A percentile compares a stretch with the other conserved stretches of the same genome.
These are phyloP conservation scores for Gortyna flavago DNA, from an alignment of 2,888 invertebrate species.

Conservation along the genomic window DNA sequence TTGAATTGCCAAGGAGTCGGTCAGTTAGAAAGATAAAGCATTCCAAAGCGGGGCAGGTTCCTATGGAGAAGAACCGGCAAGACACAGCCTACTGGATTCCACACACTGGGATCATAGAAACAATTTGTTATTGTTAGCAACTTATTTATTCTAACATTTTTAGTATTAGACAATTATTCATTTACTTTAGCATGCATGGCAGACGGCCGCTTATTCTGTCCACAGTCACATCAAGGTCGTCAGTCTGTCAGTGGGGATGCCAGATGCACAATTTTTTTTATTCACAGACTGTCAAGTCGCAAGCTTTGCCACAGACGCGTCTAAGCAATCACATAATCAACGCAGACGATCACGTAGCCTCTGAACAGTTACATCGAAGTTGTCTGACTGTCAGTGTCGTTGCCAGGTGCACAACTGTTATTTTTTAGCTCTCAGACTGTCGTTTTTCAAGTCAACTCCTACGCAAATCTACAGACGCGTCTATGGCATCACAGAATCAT, in stretches of 20 bases:
- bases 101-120: too few relatives aligned
- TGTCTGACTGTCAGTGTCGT: neutral
- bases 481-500: neutral
- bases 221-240: too few relatives aligned
- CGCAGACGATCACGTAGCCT: neutral
- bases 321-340: too few relatives aligned
- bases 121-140: too few relatives aligned
- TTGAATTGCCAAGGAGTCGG: neutral
- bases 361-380: neutral
- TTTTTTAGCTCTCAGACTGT: neutral
- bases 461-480: slow-evolving; percentile 13
- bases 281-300: too few relatives aligned
- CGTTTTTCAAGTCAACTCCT: neutral
- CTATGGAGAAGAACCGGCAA: neutral
- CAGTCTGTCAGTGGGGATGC: too few relatives aligned
- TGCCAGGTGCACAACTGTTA: neutral
- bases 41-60: neutral
- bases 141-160: too few relatives aligned
- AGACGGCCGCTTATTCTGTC: too few relatives aligned
- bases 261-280: too few relatives aligned
- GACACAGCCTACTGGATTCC: neutral
- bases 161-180: too few relatives aligned
- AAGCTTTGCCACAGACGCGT: too few relatives aligned
- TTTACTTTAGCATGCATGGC: too few relatives aligned
- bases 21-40: neutral